These are phyloP conservation scores for Megaceryle torquata DNA, from an alignment of 2,113 vertebrate genomes.

Conservation along the genomic window DNA sequence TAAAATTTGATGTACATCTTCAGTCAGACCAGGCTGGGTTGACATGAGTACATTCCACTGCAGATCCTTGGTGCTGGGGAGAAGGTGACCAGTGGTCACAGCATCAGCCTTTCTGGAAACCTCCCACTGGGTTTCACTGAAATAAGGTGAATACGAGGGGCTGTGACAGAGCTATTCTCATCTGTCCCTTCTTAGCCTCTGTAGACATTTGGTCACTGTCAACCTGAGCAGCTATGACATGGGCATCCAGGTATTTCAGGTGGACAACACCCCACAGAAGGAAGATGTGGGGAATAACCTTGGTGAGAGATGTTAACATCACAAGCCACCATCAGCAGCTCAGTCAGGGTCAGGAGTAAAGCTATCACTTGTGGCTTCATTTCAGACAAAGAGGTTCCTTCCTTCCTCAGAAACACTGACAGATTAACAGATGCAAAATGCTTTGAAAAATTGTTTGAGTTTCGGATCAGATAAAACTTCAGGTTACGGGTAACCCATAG, in stretches of 20 bases:
- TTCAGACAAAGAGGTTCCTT: not conserved
- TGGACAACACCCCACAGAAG: not conserved
- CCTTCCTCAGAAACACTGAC: rapidly evolving
- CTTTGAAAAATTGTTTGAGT: not conserved
- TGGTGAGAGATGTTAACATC: no score
- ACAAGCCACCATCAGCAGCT: rapidly evolving
- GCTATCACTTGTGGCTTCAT: not conserved
- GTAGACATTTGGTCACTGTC: not conserved
- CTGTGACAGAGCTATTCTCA: not conserved
- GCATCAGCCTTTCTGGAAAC: not conserved
- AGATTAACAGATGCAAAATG: not conserved
- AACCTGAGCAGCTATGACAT: rapidly evolving
- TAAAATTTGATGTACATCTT: not conserved
- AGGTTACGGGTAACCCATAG: not conserved
- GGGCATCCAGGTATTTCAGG: rapidly evolving
- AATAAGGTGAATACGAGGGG: no score
- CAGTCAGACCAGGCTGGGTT: not conserved
- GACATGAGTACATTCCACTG: not conserved
- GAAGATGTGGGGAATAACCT: not conserved
- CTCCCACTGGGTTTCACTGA: no score
- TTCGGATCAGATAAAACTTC: not conserved
- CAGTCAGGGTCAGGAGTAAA: not conserved
- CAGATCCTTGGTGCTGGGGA: not conserved
- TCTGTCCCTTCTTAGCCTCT: not conserved
- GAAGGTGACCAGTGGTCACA: not conserved